phyloP scores from a whole-genome alignment of 2,113 vertebrate species.

The Galbula dea region DNA sequence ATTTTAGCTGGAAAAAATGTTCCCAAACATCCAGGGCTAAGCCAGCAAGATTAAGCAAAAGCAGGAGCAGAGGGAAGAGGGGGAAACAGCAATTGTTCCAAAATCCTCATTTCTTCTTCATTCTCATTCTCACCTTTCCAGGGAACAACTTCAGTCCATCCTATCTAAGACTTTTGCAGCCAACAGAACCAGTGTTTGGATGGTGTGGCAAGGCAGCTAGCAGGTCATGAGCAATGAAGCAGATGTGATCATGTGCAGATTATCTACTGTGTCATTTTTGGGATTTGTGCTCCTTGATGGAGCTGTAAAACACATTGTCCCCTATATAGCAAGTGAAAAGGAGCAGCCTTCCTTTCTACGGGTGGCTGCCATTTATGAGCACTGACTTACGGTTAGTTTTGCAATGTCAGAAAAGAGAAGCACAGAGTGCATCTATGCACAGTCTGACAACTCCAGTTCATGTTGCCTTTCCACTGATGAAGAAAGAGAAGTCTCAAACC shows the following conservation, averaged over 20 bases:
- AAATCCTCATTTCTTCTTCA: background rate
- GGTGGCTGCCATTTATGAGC: background rate
- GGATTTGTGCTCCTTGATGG: background rate
- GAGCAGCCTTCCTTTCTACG: background rate
- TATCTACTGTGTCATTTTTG: background rate
- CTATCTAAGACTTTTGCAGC: background rate
- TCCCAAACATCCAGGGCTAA: background rate
- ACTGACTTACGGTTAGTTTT: background rate
- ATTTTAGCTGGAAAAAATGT: background rate
- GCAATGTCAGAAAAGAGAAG: background rate
- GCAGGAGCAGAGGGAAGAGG: rapidly evolving
- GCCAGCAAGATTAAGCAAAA: background rate
- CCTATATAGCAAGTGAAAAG: background rate
- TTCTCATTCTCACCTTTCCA: background rate
- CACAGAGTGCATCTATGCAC: background rate
- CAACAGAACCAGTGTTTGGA: background rate
- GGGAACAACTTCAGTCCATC: background rate
- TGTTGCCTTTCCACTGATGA: background rate
- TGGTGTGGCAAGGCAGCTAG: background rate
- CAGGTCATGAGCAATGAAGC: background rate
- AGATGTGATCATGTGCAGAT: background rate
- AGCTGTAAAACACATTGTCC: background rate
- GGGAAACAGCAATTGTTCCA: background rate
- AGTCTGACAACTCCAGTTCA: background rate
- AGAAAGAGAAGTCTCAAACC: background rate